Conservation (phyloP, 2,888 invertebrate species). For the Chaetogeoica ovagalla region DNA sequence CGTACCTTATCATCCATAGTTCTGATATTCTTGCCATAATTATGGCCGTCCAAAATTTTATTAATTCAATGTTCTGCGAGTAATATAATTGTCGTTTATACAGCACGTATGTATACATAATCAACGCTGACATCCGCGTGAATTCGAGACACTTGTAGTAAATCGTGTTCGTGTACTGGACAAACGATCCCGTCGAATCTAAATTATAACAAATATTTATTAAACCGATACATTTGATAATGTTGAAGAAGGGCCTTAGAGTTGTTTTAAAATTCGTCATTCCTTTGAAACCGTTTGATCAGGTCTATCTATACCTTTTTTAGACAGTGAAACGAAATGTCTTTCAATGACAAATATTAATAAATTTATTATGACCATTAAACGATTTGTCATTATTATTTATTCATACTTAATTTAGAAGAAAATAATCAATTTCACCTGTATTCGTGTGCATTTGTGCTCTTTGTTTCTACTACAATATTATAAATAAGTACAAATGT, state of each 20-base stretch:
- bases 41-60: neutral
- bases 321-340: too few relatives aligned
- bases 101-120: neutral
- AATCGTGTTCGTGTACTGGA: neutral
- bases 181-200: neutral
- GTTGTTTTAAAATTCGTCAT: neutral
- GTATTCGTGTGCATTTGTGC: too few relatives aligned
- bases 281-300: too few relatives aligned
- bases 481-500: too few relatives aligned
- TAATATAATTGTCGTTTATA: neutral
- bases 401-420: too few relatives aligned
- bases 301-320: too few relatives aligned
- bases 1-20: neutral
- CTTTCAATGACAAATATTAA: too few relatives aligned
- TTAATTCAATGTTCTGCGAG: neutral
- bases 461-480: too few relatives aligned
- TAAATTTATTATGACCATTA: too few relatives aligned
- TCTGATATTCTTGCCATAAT: neutral
- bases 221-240: neutral
- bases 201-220: neutral
- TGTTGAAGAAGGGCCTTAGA: neutral
- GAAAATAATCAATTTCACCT: too few relatives aligned
- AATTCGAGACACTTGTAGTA: neutral
- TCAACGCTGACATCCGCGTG: neutral
- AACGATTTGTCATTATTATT: too few relatives aligned